Percentiles rank a stretch among this genome's conserved stretches.
These are phyloP conservation scores for Lasaia peninsularis DNA, from an alignment of 1,140 invertebrate species.

Conservation along the genomic window DNA sequence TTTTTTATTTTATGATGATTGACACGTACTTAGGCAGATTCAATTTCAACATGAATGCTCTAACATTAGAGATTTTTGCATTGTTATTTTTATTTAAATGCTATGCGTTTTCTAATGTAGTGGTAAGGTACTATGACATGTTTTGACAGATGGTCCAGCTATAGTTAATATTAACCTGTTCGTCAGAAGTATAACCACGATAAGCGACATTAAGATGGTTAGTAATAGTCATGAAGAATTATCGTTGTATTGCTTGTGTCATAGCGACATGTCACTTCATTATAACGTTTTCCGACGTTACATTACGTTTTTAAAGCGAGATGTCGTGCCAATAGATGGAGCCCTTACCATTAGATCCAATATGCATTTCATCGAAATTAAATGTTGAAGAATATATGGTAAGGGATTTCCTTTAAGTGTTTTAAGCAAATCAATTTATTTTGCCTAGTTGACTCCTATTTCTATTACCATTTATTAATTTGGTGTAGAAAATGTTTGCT, in stretches of 20 bases:
- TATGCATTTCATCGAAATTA: neutral
- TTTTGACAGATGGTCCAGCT: conserved; percentile 90
- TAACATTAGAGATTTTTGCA: conserved; percentile 6
- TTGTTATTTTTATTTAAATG: conserved; percentile 4
- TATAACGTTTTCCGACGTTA: conserved; percentile 12
- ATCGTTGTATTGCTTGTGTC: conserved; percentile 30
- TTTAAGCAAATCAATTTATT: neutral
- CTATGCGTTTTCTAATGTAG: conserved; percentile 17
- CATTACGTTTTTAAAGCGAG: conserved; percentile 27
- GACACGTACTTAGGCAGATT: neutral
- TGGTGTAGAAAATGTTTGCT: conserved; percentile 1
- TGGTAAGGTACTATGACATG: conserved; percentile 29
- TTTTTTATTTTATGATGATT: neutral
- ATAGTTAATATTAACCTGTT: conserved; percentile 97
- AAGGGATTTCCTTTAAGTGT: conserved; percentile 26
- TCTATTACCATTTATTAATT: neutral
- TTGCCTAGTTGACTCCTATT: neutral
- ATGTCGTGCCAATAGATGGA: conserved; percentile 29
- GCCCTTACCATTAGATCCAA: conserved; percentile 36
- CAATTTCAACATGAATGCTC: neutral
- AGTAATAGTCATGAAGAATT: conserved; percentile 75
- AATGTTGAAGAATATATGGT: conserved; percentile 27
- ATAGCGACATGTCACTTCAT: conserved; percentile 28
- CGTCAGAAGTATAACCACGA: conserved; percentile 97
- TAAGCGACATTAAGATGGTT: conserved; percentile 99